phyloP scores from a whole-genome alignment of 2,113 vertebrate species.

The Geococcyx californianus region DNA sequence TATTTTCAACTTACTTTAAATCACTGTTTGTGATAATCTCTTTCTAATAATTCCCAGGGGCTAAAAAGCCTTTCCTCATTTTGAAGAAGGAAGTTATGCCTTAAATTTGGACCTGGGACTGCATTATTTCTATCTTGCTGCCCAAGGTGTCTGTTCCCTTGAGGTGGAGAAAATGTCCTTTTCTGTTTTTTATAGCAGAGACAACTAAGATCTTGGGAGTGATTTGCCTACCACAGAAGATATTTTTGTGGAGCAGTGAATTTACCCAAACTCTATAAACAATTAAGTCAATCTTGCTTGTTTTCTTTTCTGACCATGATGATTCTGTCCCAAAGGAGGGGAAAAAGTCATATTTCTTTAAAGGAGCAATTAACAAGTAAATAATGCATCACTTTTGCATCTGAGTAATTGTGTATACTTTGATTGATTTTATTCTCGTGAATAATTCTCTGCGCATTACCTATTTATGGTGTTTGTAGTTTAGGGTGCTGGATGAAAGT shows the following conservation, averaged over 20 bases:
- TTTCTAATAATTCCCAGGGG: conserved; percentile 2
- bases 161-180: background rate
- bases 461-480: background rate
- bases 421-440: background rate
- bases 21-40: background rate
- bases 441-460: background rate
- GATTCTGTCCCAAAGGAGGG: background rate
- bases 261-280: background rate
- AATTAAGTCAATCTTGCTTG: background rate
- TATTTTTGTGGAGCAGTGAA: background rate
- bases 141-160: background rate
- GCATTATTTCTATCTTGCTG: background rate
- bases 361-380: conserved; percentile 9
- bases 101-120: background rate
- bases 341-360: background rate
- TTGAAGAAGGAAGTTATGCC: background rate
- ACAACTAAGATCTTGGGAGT: background rate
- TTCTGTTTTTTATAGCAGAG: background rate
- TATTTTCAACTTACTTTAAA: background rate
- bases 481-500: background rate
- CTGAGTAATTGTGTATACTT: background rate
- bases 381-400: background rate
- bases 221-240: background rate
- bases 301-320: background rate
- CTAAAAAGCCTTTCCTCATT: background rate